Percentiles rank a stretch among this genome's conserved stretches.
Conservation (phyloP, 2,797 vertebrate genomes). For the Syngnathus acus region DNA sequence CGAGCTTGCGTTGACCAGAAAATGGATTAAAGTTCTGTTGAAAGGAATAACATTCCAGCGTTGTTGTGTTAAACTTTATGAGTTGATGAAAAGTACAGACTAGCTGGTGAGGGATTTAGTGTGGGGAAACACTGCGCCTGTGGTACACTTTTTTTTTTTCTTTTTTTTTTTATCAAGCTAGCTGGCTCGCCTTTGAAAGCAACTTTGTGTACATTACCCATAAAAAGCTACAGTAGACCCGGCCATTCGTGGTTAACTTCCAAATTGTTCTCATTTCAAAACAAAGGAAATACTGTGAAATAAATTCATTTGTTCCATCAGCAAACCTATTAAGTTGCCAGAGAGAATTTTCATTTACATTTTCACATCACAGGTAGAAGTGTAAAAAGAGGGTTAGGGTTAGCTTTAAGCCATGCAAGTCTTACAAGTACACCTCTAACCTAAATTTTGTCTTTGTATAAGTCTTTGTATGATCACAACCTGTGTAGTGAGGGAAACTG, state of each 20-base stretch:
- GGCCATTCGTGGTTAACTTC: not conserved
- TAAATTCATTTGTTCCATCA: not conserved
- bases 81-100: constrained; percentile 63
- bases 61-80: constrained; percentile 65
- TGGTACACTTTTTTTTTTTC: constrained; percentile 53
- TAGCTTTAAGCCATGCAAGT: no score
- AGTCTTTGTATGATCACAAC: not conserved
- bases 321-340: not conserved
- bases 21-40: constrained; percentile 46
- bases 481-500: no score
- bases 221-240: not conserved
- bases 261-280: not conserved
- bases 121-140: constrained; percentile 50
- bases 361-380: not conserved
- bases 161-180: constrained; percentile 46
- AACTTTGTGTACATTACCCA: constrained; percentile 31
- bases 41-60: constrained; percentile 58
- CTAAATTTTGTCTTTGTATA: not conserved
- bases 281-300: not conserved
- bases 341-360: not conserved
- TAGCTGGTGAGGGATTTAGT: constrained; percentile 57
- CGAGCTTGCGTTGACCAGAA: constrained; percentile 34
- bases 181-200: constrained; percentile 31
- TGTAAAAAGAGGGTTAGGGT: not conserved
- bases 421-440: no score